phyloP scores from a whole-genome alignment of 2,113 vertebrate genomes.

The Tachysurus fulvidraco region DNA sequence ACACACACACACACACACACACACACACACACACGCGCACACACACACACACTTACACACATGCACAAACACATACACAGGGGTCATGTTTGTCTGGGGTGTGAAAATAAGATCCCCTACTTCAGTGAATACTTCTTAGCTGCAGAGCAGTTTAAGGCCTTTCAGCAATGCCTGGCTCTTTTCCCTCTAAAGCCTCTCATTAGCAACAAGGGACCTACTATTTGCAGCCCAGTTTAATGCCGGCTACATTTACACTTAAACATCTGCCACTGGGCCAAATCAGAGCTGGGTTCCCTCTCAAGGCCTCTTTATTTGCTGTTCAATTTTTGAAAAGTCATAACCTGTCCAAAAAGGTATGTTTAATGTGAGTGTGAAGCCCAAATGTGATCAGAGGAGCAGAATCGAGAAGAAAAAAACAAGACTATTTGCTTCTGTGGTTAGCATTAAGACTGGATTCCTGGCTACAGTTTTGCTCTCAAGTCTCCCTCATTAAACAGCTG shows the following conservation, averaged over 20 bases:
- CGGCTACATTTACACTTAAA: constrained; percentile 70
- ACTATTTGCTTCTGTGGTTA: background rate
- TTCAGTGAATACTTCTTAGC: constrained; percentile 76
- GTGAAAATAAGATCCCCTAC: constrained; percentile 82
- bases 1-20: constrained; percentile 50
- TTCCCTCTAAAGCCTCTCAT: constrained; percentile 73
- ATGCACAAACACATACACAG: constrained; percentile 44
- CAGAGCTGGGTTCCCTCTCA: constrained; percentile 46
- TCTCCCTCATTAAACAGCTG: background rate
- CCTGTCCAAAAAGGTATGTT: constrained; percentile 45
- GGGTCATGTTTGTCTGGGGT: constrained; percentile 76
- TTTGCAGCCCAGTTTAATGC: constrained; percentile 71
- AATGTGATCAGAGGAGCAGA: constrained; percentile 1
- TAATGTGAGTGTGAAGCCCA: background rate
- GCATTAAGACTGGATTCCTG: background rate
- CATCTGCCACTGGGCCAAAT: constrained; percentile 42
- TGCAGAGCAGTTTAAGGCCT: constrained; percentile 69
- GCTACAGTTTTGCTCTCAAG: background rate
- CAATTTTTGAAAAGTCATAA: constrained; percentile 56
- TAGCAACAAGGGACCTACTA: constrained; percentile 72
- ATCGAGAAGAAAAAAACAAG: background rate
- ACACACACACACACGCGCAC: constrained; percentile 61
- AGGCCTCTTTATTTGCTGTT: constrained; percentile 50
- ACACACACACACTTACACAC: too few species aligned
- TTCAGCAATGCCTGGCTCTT: constrained; percentile 69